These are phyloP conservation scores for Yponomeuta cagnagella DNA, from an alignment of 2,888 invertebrate species.

Conservation along the genomic window DNA sequence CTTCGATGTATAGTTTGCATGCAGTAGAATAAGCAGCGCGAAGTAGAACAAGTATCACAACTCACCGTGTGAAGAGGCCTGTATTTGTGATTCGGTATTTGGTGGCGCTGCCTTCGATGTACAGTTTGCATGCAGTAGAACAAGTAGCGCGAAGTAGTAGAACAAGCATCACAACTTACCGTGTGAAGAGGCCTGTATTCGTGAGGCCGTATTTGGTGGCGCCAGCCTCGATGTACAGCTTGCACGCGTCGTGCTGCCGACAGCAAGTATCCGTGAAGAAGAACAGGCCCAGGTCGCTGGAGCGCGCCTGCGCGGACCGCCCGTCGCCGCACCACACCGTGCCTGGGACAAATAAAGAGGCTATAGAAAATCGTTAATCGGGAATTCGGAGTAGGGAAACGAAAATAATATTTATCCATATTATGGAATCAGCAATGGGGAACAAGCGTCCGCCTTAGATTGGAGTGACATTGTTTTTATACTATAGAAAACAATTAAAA, in stretches of 20 bases:
- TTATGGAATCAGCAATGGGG: not conserved
- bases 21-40: no score
- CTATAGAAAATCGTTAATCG: not conserved
- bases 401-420: not conserved
- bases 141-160: no score
- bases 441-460: not conserved
- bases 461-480: no score
- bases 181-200: conserved; percentile 80
- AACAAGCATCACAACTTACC: conserved; percentile 44
- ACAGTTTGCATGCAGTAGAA: conserved; percentile 80
- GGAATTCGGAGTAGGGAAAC: not conserved
- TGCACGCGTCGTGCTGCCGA: conserved; percentile 81
- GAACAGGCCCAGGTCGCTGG: conserved; percentile 79
- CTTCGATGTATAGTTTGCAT: no score
- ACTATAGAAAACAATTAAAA: no score
- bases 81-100: conserved; percentile 79
- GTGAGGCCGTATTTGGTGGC: conserved; percentile 75
- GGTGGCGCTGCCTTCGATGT: conserved; percentile 72
- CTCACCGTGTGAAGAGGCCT: conserved; percentile 79
- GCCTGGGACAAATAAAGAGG: conserved; percentile 51
- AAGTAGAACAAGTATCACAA: no score
- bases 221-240: conserved; percentile 73
- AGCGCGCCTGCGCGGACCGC: conserved; percentile 71
- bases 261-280: conserved; percentile 81
- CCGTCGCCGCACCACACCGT: conserved; percentile 87